phyloP scores from a whole-genome alignment of 2,113 vertebrate genomes.

The Chionomys nivalis region DNA sequence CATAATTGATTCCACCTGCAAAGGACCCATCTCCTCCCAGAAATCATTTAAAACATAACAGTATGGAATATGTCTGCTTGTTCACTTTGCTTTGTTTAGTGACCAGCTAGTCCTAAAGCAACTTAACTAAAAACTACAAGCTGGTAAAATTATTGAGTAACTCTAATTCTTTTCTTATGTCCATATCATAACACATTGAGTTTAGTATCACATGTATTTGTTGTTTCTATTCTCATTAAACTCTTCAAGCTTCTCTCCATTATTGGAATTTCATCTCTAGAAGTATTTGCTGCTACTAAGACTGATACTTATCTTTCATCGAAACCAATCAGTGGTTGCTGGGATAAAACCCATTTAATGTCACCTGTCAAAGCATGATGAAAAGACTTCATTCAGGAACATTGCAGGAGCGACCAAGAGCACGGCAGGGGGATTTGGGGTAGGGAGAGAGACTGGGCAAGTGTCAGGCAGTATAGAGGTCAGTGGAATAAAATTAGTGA shows the following conservation, averaged over 20 bases:
- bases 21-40: not conserved
- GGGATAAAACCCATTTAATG: not conserved
- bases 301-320: not conserved
- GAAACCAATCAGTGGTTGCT: not conserved
- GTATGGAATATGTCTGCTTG: not conserved
- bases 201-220: not conserved
- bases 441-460: not conserved
- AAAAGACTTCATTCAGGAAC: not conserved
- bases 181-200: not conserved
- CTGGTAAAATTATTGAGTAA: not conserved
- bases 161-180: not conserved
- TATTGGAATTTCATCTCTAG: not conserved
- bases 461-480: not conserved
- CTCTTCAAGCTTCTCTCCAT: not conserved
- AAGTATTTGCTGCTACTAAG: not conserved
- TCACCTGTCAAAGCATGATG: not conserved
- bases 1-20: not conserved
- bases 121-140: not conserved
- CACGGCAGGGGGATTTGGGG: not conserved
- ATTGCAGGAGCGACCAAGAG: not conserved
- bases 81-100: not conserved
- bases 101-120: not conserved
- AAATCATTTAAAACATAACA: not conserved
- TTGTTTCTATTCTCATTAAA: slow-evolving; percentile 8
- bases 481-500: not conserved